phyloP scores from a whole-genome alignment of 2,888 invertebrate species.

The Nephrotoma flavescens region DNA sequence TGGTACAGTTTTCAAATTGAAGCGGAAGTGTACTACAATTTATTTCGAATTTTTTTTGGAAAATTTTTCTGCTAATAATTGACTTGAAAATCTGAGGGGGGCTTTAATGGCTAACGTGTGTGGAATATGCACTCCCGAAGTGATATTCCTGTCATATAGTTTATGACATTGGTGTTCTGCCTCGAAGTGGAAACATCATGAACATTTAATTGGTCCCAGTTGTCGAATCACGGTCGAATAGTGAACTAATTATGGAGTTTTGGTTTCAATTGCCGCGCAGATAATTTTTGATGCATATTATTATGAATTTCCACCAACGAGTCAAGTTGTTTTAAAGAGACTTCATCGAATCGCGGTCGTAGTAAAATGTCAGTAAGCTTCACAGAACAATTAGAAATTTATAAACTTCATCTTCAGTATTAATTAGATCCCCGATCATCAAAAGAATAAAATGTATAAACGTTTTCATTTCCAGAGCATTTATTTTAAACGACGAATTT shows the following conservation, averaged over 20 bases:
- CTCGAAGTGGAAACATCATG: conserved; percentile 7
- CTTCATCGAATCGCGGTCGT: conserved; percentile 8
- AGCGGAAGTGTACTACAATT: too few species aligned
- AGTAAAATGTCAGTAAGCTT: conserved; percentile 10
- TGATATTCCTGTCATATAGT: conserved; percentile 9
- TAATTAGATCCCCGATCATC: conserved; percentile 10
- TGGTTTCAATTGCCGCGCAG: conserved; percentile 9
- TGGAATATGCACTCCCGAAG: conserved; percentile 11
- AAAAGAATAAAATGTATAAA: conserved; percentile 8
- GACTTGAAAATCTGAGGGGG: background rate
- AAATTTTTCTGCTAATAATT: too few species aligned
- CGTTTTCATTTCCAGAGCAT: conserved; percentile 6
- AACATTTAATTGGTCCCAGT: background rate
- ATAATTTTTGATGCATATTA: background rate
- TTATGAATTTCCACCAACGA: conserved; percentile 9
- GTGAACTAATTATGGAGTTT: conserved; percentile 10
- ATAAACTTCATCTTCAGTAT: conserved; percentile 2
- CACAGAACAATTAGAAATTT: conserved; percentile 1
- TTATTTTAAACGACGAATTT: too few species aligned
- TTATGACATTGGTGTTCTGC: conserved; percentile 11
- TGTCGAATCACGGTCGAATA: background rate
- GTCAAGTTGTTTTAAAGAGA: conserved; percentile 6
- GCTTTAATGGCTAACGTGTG: conserved; percentile 11
- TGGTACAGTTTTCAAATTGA: too few species aligned
- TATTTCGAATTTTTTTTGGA: too few species aligned